Conservation (phyloP, 2,113 vertebrate genomes). For the Caloenas nicobarica region DNA sequence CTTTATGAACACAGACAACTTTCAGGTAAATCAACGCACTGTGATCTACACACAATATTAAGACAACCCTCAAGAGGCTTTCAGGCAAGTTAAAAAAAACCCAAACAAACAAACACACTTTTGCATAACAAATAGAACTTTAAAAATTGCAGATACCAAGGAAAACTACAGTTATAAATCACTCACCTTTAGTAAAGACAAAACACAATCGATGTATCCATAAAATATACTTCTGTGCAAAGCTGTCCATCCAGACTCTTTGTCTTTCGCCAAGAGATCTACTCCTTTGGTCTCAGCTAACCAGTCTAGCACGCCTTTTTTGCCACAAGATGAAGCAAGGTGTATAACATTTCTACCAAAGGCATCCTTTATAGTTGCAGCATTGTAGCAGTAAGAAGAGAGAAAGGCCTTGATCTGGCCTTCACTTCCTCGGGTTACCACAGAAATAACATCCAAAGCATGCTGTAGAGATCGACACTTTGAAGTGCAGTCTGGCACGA, state of each 20-base stretch:
- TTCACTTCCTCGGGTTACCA: constrained; percentile 88
- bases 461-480: constrained; percentile 92
- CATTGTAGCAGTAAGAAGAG: constrained; percentile 89
- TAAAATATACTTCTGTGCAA: constrained; percentile 95
- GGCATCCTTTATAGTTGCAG: constrained; percentile 84
- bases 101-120: too few species aligned
- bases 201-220: constrained; percentile 93
- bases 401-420: constrained; percentile 88
- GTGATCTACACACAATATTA: not conserved
- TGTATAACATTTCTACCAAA: constrained; percentile 92
- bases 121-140: not conserved
- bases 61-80: not conserved
- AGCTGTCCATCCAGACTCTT: constrained; percentile 96
- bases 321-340: constrained; percentile 89
- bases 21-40: not conserved
- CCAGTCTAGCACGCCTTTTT: constrained; percentile 90
- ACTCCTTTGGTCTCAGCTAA: constrained; percentile 86
- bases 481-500: constrained; percentile 84
- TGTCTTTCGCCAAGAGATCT: constrained; percentile 87
- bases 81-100: not conserved
- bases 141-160: not conserved
- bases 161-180: not conserved
- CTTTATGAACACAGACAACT: not conserved
- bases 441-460: constrained; percentile 88
- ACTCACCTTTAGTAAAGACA: constrained; percentile 88